Evolutionary conservation across 2,888 invertebrate species (phyloP).

Genomic region (Tetranychus truncatus): DNA sequence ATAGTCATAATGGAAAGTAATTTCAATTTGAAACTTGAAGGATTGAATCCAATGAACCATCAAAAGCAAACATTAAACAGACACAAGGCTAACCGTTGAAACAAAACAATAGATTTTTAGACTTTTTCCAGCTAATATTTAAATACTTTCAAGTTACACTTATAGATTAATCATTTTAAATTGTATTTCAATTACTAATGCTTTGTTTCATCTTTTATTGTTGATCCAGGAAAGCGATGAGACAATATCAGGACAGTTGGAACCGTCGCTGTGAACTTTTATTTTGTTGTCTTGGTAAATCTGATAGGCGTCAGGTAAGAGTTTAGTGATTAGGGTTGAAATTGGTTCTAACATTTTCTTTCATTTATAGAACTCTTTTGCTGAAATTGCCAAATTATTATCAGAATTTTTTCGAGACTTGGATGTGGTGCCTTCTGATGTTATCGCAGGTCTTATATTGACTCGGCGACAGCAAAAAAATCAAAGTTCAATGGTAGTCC

Average conservation of each 20-base stretch:
- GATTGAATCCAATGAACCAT: no score
- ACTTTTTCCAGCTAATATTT: neutral
- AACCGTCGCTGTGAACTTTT: conserved; percentile 58
- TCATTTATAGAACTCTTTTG: conserved; percentile 50
- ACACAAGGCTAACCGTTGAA: no score
- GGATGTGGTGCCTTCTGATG: conserved; percentile 70
- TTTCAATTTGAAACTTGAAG: no score
- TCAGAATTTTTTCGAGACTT: conserved; percentile 67
- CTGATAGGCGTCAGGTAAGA: conserved; percentile 47
- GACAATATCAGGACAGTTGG: conserved; percentile 73
- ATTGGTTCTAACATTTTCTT: neutral
- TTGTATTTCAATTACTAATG: neutral
- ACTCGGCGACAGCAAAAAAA: conserved; percentile 59
- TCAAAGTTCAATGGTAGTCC: conserved; percentile 45
- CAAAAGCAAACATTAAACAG: no score
- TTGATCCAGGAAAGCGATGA: conserved; percentile 53
- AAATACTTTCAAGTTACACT: neutral
- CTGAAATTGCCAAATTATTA: conserved; percentile 59
- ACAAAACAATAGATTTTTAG: no score
- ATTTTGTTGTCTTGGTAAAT: conserved; percentile 61
- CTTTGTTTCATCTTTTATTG: neutral
- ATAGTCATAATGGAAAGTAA: no score
- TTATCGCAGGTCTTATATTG: conserved; percentile 61
- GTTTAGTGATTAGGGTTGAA: neutral
- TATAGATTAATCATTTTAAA: neutral